phyloP scores from a whole-genome alignment of 2,888 invertebrate species.

The Nephrocerus scutellatus region DNA sequence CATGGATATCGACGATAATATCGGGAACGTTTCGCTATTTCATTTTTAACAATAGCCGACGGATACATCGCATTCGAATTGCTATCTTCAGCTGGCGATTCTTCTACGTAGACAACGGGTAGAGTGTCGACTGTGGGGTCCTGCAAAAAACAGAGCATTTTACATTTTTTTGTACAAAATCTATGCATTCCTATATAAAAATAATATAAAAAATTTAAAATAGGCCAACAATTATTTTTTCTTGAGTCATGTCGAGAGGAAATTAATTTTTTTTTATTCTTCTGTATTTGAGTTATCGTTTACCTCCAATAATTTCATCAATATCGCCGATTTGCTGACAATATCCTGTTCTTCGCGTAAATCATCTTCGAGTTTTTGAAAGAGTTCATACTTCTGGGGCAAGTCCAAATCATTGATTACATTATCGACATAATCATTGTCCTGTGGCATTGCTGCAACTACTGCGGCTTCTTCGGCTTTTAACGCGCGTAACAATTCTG shows the following conservation, averaged over 20 bases:
- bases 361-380: slow-evolving; percentile 40
- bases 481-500: slow-evolving; percentile 37
- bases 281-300: slow-evolving; percentile 7
- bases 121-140: slow-evolving; percentile 42
- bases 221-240: not conserved
- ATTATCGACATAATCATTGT: slow-evolving; percentile 38
- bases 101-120: slow-evolving; percentile 45
- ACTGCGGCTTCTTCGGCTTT: slow-evolving; percentile 33
- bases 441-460: slow-evolving; percentile 22
- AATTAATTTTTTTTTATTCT: not conserved
- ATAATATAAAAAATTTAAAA: not conserved
- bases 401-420: slow-evolving; percentile 37
- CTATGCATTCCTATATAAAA: not conserved
- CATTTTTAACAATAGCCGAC: slow-evolving; percentile 21
- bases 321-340: slow-evolving; percentile 42
- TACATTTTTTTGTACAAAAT: not conserved
- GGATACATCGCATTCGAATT: slow-evolving; percentile 21
- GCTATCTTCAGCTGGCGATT: slow-evolving; percentile 23
- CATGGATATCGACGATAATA: slow-evolving; percentile 58
- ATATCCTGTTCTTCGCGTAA: slow-evolving; percentile 44
- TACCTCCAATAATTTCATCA: slow-evolving; percentile 46
- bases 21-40: slow-evolving; percentile 50
- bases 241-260: not conserved
- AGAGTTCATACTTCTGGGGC: slow-evolving; percentile 38
- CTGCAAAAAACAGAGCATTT: slow-evolving; percentile 21